Base-by-base conservation (phyloP, 2,113 vertebrate genomes). In the Raja brachyura region DNA sequence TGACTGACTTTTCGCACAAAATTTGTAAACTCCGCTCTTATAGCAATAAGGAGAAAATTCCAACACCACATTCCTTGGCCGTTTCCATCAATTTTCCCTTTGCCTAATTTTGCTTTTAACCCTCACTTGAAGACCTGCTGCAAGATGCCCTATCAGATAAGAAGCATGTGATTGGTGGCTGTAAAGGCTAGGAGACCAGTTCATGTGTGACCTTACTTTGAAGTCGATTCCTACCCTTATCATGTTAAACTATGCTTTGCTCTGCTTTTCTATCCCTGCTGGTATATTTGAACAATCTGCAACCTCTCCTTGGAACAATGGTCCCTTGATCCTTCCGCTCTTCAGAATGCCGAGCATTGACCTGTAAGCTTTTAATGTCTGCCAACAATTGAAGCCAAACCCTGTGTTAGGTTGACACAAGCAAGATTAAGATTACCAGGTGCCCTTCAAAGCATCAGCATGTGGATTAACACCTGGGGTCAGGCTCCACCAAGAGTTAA, bases 251-350 rank as follows among this genome's bases (percentile, higher is more conserved):
- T 16, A 70, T 70, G 70, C 20, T 2, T 73, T 73, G 18, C 70
- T 10, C 63, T 73, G 70, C 20, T 73, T 22, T 56, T 59, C 20
- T 14, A 78, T 33, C 13, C 77, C 74, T 31, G 3, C 18, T 6
- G 61, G 16, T 88, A 59, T 7, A 28, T 14, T 14, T 63, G 14
- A 63, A 63, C 28, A 63, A 63, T 31, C 28, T 88, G n/a, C 59
- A 88, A 63, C 83, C 83, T 61, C 22, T 10, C 16, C 28, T 66
- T 88, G n/a, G 83, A 88, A 88, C 28, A 63, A 88, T 63, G 83
- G 13, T 88, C 59, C 56, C 59, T 31, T 31, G 28, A 88, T 63
- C 54, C 28, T 31, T 33, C 28, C 5, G 5, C 28, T 11, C 14
- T 61, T 88, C 31, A 33, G 59, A 5, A 31, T 63, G 83, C 25